These are phyloP conservation scores for Callyntrura sp. DNA, from an alignment of 2,888 invertebrate genomes.

Conservation along the genomic window DNA sequence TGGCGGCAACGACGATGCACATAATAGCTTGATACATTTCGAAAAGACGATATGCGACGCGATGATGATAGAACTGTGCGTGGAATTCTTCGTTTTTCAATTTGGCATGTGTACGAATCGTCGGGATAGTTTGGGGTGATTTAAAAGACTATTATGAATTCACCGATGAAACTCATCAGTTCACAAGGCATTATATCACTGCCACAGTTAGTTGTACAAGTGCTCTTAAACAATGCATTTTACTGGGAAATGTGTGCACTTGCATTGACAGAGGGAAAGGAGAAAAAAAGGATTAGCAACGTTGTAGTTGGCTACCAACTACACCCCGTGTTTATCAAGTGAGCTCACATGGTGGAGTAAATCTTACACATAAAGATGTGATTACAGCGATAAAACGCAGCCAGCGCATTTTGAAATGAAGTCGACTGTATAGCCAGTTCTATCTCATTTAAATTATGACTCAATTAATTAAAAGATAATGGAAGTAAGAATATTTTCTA, in stretches of 20 bases:
- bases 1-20: neutral
- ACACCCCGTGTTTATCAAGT: neutral
- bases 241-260: too few relatives aligned
- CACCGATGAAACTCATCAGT: slow-evolving; percentile 62
- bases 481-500: slow-evolving; percentile 3
- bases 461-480: slow-evolving; percentile 51
- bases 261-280: neutral
- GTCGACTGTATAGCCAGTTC: neutral
- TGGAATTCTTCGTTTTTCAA: slow-evolving; percentile 57
- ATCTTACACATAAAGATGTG: slow-evolving; percentile 15
- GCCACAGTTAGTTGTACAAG: neutral
- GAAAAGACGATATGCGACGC: neutral
- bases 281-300: neutral
- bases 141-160: slow-evolving; percentile 69
- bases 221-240: neutral
- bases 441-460: slow-evolving; percentile 48
- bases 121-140: slow-evolving; percentile 70
- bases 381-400: neutral
- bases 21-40: neutral
- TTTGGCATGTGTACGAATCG: slow-evolving; percentile 70
- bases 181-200: slow-evolving; percentile 39
- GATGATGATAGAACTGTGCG: slow-evolving; percentile 10
- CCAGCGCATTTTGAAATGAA: neutral
- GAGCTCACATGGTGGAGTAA: neutral
- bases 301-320: neutral